A percentile compares a stretch with the other conserved stretches of the same genome.
phyloP scores from a whole-genome alignment of 2,888 invertebrate species.

The Leucoptera coffeella region DNA sequence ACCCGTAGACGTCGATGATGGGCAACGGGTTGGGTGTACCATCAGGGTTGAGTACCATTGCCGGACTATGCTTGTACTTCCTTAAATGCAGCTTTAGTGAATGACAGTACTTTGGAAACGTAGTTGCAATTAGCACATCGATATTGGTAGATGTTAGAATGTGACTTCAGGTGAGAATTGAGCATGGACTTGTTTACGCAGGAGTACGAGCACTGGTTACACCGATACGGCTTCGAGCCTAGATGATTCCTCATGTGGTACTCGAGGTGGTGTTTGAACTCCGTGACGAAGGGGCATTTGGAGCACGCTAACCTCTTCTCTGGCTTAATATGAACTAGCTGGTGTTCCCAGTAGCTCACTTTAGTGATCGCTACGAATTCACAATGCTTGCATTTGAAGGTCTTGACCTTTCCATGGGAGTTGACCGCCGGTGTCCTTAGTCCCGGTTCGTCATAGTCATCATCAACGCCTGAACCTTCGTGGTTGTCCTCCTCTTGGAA shows the following conservation, averaged over 20 bases:
- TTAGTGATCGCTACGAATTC: slow-evolving; percentile 80
- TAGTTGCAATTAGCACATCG: slow-evolving; percentile 91
- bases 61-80: slow-evolving; percentile 87
- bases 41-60: slow-evolving; percentile 82
- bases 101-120: slow-evolving; percentile 96
- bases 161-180: slow-evolving; percentile 95
- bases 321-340: slow-evolving; percentile 82
- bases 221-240: slow-evolving; percentile 93
- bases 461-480: slow-evolving; percentile 38
- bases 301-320: slow-evolving; percentile 89
- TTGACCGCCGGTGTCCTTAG: slow-evolving; percentile 60
- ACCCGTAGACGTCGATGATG: slow-evolving; percentile 88
- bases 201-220: slow-evolving; percentile 79
- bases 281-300: slow-evolving; percentile 94
- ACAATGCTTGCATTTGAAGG: slow-evolving; percentile 91
- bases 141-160: slow-evolving; percentile 88
- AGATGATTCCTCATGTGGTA: slow-evolving; percentile 94
- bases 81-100: slow-evolving; percentile 91
- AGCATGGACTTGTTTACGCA: slow-evolving; percentile 99
- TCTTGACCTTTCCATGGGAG: slow-evolving; percentile 79
- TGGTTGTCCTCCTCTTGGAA: slow-evolving; percentile 35
- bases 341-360: slow-evolving; percentile 90
- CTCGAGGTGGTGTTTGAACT: slow-evolving; percentile 97
- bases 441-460: slow-evolving; percentile 53
- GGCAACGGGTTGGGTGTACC: slow-evolving; percentile 83